These are phyloP conservation scores for Mola mola DNA, from an alignment of 2,113 vertebrate genomes.

Conservation along the genomic window DNA sequence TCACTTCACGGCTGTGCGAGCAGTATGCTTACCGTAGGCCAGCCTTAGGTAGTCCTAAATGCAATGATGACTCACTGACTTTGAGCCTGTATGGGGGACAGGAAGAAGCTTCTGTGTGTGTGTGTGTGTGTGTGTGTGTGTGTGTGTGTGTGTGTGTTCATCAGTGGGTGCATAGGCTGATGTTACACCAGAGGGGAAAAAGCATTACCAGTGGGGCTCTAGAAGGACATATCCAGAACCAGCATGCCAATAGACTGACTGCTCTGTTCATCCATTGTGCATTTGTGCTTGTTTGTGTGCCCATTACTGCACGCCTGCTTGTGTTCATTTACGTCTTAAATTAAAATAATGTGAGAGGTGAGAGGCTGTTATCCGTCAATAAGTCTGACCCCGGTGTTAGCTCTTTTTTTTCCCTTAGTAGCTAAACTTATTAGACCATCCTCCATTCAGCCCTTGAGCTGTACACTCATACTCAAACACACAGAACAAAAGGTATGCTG, in stretches of 20 bases:
- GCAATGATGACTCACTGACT: constrained; percentile 52
- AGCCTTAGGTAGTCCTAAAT: constrained; percentile 53
- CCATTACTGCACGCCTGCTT: constrained; percentile 6
- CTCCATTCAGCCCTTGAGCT: constrained; percentile 45
- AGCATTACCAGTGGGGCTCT: constrained; percentile 28
- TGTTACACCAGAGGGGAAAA: constrained; percentile 26
- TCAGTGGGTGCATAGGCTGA: constrained; percentile 13
- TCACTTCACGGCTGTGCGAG: constrained; percentile 42
- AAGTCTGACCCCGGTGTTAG: constrained; percentile 65
- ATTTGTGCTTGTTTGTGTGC: constrained; percentile 6
- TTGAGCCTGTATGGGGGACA: constrained; percentile 31
- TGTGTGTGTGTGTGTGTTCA: constrained; percentile 21
- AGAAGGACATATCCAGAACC: constrained; percentile 24
- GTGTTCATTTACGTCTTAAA: constrained; percentile 44
- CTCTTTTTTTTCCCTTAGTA: constrained; percentile 74
- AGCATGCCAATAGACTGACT: constrained; percentile 9
- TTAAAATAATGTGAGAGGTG: constrained; percentile 52
- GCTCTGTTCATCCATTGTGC: constrained; percentile 13
- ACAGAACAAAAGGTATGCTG: constrained; percentile 6
- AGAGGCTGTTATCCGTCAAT: constrained; percentile 62
- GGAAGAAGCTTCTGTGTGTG: constrained; percentile 14
- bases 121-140: constrained; percentile 7
- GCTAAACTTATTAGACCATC: constrained; percentile 67
- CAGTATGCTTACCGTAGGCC: constrained; percentile 30
- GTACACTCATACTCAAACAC: constrained; percentile 8